Percentiles rank a stretch among this genome's conserved stretches.
These are phyloP conservation scores for Melanaphis sacchari DNA, from an alignment of 1,140 invertebrate species.

Conservation along the genomic window DNA sequence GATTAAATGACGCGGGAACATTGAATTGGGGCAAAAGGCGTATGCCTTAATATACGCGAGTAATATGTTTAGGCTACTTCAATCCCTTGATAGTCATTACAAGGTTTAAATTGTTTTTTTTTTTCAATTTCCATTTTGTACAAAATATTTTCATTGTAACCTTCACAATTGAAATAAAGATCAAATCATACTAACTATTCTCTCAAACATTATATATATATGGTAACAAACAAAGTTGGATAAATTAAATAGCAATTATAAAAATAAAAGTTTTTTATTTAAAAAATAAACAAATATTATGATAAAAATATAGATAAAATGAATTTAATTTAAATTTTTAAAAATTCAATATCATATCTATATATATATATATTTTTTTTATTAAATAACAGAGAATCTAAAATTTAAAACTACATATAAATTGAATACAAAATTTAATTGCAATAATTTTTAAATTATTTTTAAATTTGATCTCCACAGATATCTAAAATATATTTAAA, in stretches of 20 bases:
- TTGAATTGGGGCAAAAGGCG: conserved; percentile 13
- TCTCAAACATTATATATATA: not conserved
- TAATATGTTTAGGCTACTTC: conserved; percentile 23
- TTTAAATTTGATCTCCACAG: no score
- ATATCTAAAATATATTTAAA: no score
- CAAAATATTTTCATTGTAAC: not conserved
- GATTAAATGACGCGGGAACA: conserved; percentile 16
- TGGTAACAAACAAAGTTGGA: not conserved
- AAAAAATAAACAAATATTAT: not conserved
- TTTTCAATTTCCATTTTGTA: not conserved
- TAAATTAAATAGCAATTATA: not conserved
- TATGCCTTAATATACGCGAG: not conserved
- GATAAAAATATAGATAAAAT: no score
- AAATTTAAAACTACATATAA: no score
- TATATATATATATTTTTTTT: no score
- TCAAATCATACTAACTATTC: not conserved
- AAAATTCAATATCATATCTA: no score
- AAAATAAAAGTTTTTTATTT: not conserved
- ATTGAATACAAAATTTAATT: no score
- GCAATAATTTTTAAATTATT: no score
- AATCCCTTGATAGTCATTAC: conserved; percentile 21
- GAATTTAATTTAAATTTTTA: no score
- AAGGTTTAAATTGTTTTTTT: conserved; percentile 5
- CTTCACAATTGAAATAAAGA: not conserved
- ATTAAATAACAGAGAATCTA: no score